phyloP scores from a whole-genome alignment of 30 jellyfish, hydroid and myxozoan genomes.

The Turritopsis dohrnii region DNA sequence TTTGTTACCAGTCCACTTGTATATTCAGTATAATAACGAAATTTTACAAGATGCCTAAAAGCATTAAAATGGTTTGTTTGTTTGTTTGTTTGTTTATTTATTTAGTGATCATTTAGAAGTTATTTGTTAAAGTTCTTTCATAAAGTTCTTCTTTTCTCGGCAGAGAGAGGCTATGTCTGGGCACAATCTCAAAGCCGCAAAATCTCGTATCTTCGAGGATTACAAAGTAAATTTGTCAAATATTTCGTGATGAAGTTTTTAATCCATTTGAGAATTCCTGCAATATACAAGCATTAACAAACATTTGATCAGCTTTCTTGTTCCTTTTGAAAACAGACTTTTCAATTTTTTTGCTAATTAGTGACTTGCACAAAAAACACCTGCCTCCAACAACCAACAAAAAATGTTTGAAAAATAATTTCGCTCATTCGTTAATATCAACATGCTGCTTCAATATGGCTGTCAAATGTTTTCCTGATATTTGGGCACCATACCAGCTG shows the following conservation, averaged over 20 bases:
- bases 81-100: no score
- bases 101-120: no score
- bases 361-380: not conserved
- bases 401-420: no score
- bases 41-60: no score
- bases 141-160: not conserved
- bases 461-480: not conserved
- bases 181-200: no score
- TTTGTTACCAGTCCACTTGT: not conserved
- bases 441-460: not conserved
- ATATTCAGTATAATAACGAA: not conserved
- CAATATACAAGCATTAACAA: not conserved
- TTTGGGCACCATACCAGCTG: conserved; percentile 5
- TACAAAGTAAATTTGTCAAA: no score
- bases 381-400: not conserved
- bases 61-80: no score
- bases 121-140: no score
- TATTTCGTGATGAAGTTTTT: not conserved
- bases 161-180: no score
- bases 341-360: not conserved
- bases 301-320: not conserved
- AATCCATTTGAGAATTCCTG: no score
- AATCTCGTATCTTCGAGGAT: no score
- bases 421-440: no score
- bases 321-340: not conserved